Percentiles rank a stretch among this genome's conserved stretches.
Evolutionary conservation across 1,140 invertebrate genomes (phyloP).

Genomic region (Trypoxylus dichotomus): DNA sequence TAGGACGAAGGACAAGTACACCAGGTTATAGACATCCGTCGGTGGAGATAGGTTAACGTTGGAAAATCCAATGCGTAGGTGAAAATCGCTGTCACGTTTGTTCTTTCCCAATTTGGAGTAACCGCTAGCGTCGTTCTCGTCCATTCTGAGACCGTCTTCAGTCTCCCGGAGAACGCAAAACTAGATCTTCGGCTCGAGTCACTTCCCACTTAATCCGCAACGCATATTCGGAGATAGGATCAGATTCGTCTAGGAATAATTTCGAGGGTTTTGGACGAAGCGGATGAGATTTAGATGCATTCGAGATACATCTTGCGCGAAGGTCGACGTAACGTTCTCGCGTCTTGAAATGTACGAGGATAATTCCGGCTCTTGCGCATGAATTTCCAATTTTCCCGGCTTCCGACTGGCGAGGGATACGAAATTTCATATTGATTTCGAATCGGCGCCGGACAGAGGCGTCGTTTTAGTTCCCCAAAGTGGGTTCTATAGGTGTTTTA

Average conservation of each 20-base stretch:
- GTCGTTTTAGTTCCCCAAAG: no score
- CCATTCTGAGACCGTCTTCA: slow-evolving; percentile 33
- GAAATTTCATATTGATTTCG: slow-evolving; percentile 17
- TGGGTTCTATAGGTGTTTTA: no score
- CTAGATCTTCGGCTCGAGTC: no score
- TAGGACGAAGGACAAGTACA: slow-evolving; percentile 79
- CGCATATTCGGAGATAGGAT: background rate
- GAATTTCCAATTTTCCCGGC: background rate
- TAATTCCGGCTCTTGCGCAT: background rate
- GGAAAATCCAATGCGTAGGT: slow-evolving; percentile 56
- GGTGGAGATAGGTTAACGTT: slow-evolving; percentile 63
- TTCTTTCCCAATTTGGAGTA: slow-evolving; percentile 58
- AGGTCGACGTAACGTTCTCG: background rate
- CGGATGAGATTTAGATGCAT: background rate
- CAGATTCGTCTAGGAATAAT: background rate
- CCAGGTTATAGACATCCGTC: slow-evolving; percentile 73
- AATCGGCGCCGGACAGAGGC: background rate
- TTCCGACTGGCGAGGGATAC: background rate
- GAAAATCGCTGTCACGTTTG: slow-evolving; percentile 56
- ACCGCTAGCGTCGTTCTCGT: slow-evolving; percentile 43
- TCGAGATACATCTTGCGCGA: background rate
- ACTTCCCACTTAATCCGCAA: background rate
- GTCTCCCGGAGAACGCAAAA: background rate
- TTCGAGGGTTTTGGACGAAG: background rate
- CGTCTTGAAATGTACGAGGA: background rate